Percentiles rank a stretch among this genome's conserved stretches.
Evolutionary conservation across 2,888 invertebrate genomes (phyloP).

Genomic region (Malachius bipustulatus): DNA sequence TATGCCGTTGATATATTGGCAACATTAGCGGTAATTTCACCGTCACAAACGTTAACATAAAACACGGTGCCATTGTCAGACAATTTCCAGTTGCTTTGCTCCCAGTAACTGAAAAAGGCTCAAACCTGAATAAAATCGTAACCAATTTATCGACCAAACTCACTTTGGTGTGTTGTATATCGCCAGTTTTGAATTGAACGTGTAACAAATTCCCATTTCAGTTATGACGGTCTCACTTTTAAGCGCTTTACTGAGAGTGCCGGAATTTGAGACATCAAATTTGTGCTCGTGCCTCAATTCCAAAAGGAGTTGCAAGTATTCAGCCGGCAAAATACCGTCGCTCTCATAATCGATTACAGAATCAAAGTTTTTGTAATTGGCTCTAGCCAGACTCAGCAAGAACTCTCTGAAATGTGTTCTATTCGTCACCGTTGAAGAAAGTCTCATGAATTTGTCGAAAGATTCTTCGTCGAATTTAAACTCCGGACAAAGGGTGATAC

Average conservation of each 20-base stretch:
- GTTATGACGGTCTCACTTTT: constrained; percentile 45
- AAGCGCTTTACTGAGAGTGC: constrained; percentile 22
- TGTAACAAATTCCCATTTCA: constrained; percentile 55
- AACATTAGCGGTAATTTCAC: constrained; percentile 40
- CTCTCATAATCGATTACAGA: constrained; percentile 41
- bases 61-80: constrained; percentile 35
- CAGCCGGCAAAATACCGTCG: constrained; percentile 38
- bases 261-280: constrained; percentile 33
- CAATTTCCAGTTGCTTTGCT: constrained; percentile 43
- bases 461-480: constrained; percentile 42
- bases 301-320: constrained; percentile 43
- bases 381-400: constrained; percentile 41
- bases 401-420: constrained; percentile 42
- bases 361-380: constrained; percentile 47
- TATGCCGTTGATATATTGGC: constrained; percentile 5
- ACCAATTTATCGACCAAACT: constrained; percentile 24
- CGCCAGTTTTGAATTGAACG: constrained; percentile 50
- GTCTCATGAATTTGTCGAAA: constrained; percentile 38
- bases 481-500: constrained; percentile 50
- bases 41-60: constrained; percentile 53
- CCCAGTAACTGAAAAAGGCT: constrained; percentile 40
- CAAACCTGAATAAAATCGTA: constrained; percentile 4
- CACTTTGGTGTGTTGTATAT: constrained; percentile 43
- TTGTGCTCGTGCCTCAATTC: constrained; percentile 40
- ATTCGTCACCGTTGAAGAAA: constrained; percentile 27